Evolutionary conservation across 1,140 invertebrate genomes (phyloP).

Genomic region (Scaptomyza pallida): DNA sequence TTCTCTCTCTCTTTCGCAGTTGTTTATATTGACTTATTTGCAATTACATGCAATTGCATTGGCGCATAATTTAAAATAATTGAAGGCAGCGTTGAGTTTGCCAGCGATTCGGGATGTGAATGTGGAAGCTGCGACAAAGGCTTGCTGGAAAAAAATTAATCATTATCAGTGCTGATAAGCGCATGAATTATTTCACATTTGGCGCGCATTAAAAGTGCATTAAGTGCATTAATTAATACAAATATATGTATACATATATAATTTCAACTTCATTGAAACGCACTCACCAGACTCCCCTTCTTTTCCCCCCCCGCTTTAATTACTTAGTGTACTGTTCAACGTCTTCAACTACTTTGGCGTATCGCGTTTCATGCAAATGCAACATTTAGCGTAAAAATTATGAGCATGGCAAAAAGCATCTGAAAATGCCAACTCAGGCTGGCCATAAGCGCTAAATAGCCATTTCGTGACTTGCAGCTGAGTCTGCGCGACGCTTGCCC

Average conservation of each 20-base stretch:
- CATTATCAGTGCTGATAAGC: constrained; percentile 77
- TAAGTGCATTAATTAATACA: constrained; percentile 74
- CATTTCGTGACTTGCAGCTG: constrained; percentile 78
- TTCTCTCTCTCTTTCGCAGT: not conserved
- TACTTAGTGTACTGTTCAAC: constrained; percentile 15
- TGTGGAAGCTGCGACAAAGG: constrained; percentile 36
- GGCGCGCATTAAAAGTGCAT: constrained; percentile 73
- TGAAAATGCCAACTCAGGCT: constrained; percentile 64
- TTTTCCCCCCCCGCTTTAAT: constrained; percentile 20
- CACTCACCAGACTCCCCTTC: not conserved
- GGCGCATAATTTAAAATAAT: constrained; percentile 55
- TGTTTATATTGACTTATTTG: constrained; percentile 40
- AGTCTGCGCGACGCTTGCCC: constrained; percentile 69
- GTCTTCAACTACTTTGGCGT: constrained; percentile 21
- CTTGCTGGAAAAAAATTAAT: constrained; percentile 69
- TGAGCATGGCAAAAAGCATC: constrained; percentile 41
- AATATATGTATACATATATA: constrained; percentile 4
- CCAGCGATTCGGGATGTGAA: not conserved
- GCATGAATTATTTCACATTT: constrained; percentile 77
- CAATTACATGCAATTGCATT: constrained; percentile 41
- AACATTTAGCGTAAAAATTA: constrained; percentile 62
- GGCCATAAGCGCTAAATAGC: constrained; percentile 63
- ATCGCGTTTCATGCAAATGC: constrained; percentile 73
- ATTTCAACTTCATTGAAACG: constrained; percentile 22
- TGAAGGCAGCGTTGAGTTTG: constrained; percentile 25